Evolutionary conservation across 2,797 vertebrate species (phyloP).

Genomic region (Tolypeutes matacus): DNA sequence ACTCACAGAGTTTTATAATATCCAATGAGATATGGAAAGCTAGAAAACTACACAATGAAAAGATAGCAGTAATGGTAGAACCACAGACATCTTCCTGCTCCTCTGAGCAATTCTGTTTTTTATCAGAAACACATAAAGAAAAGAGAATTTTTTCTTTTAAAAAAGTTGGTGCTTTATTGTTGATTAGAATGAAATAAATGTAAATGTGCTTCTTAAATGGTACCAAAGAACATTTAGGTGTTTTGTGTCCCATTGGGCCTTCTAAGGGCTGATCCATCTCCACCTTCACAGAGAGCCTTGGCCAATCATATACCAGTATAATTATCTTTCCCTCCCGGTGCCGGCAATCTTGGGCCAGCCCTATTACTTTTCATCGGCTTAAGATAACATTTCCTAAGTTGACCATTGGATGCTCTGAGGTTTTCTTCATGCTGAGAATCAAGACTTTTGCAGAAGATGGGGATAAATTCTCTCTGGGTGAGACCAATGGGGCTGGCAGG

Average conservation of each 20-base stretch:
- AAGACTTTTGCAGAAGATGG: not conserved
- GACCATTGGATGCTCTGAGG: not conserved
- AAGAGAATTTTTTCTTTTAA: not conserved
- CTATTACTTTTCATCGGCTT: too few species aligned
- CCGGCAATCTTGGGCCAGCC: too few species aligned
- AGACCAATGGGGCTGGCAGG: not conserved
- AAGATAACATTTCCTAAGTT: not conserved
- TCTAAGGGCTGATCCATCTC: too few species aligned
- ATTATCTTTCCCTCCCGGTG: too few species aligned
- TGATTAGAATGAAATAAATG: too few species aligned
- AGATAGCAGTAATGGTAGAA: not conserved
- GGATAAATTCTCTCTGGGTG: not conserved
- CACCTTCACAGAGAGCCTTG: too few species aligned
- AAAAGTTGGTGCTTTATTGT: too few species aligned
- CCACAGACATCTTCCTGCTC: not conserved
- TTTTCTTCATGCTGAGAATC: not conserved
- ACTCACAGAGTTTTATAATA: not conserved
- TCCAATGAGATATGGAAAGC: not conserved
- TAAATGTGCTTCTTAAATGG: too few species aligned
- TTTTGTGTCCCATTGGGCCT: too few species aligned
- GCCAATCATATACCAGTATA: too few species aligned
- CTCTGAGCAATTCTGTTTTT: slow-evolving; percentile 34
- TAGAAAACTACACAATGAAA: not conserved
- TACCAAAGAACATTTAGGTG: too few species aligned
- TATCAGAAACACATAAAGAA: not conserved